Percentiles rank a stretch among this genome's conserved stretches.
Evolutionary conservation across 2,888 invertebrate genomes (phyloP).

Genomic region (Girardia tigrina): DNA sequence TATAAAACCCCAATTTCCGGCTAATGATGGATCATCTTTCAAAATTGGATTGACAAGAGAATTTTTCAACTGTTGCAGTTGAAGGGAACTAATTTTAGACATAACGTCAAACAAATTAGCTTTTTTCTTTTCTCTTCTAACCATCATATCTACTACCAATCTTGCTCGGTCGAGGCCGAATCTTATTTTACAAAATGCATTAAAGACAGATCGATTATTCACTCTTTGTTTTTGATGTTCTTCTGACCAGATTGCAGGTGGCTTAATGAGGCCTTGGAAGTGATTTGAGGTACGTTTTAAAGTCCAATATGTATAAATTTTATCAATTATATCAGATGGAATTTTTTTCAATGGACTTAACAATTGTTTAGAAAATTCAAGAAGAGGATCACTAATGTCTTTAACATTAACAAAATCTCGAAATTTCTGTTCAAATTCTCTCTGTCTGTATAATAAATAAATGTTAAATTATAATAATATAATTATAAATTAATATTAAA

Average conservation of each 20-base stretch:
- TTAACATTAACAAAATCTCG: neutral
- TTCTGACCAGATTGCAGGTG: neutral
- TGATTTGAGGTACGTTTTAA: conserved; percentile 33
- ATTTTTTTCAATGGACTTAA: neutral
- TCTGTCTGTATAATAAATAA: too few species aligned
- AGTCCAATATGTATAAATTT: conserved; percentile 36
- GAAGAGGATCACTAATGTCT: neutral
- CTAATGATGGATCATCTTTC: neutral
- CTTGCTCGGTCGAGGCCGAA: conserved; percentile 32
- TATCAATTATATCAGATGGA: conserved; percentile 23
- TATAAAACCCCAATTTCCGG: conserved; percentile 11
- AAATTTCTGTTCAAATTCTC: neutral
- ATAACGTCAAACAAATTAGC: neutral
- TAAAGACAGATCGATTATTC: neutral
- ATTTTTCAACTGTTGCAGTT: neutral
- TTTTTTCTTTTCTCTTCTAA: conserved; percentile 28
- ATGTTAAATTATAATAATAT: too few species aligned
- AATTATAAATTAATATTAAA: too few species aligned
- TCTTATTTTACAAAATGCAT: conserved; percentile 27
- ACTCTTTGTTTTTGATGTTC: conserved; percentile 8
- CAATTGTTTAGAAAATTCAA: neutral
- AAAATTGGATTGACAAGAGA: neutral
- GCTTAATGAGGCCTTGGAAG: conserved; percentile 10
- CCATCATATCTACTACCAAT: conserved; percentile 30
- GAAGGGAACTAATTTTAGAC: neutral